These are phyloP conservation scores for Helicoverpa zea DNA, from an alignment of 1,140 invertebrate species.

Conservation along the genomic window DNA sequence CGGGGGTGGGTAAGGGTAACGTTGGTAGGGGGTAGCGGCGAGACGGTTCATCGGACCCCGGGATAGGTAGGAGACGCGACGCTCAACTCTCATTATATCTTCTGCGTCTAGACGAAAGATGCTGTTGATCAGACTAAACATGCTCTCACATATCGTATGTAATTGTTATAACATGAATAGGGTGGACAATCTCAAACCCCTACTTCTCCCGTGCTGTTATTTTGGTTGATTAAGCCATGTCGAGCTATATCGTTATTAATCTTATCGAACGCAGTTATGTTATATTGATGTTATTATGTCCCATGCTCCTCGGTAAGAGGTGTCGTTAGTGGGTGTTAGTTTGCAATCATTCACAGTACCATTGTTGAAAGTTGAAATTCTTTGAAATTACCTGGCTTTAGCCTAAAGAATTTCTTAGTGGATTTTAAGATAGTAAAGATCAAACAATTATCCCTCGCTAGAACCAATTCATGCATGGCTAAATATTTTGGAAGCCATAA, in stretches of 20 bases:
- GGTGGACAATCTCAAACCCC: background rate
- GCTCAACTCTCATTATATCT: conserved; percentile 59
- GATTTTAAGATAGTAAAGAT: background rate
- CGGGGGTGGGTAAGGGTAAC: conserved; percentile 27
- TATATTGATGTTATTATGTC: background rate
- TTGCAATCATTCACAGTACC: background rate
- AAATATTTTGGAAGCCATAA: background rate
- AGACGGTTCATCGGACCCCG: conserved; percentile 79
- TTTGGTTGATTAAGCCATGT: background rate
- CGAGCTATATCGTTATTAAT: background rate
- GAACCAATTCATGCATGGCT: background rate
- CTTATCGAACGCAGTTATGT: background rate
- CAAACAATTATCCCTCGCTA: background rate
- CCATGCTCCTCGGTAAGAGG: background rate
- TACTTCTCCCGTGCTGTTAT: background rate
- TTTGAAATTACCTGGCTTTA: background rate
- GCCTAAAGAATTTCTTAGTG: background rate
- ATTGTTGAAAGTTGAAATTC: too few species aligned
- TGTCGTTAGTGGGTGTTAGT: background rate
- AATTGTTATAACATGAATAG: conserved; percentile 5
- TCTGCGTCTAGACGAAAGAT: conserved; percentile 73
- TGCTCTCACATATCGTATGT: background rate
- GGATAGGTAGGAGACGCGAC: conserved; percentile 54
- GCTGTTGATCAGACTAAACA: conserved; percentile 28
- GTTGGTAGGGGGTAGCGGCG: conserved; percentile 56